These are phyloP conservation scores for Autographa gamma DNA, from an alignment of 2,888 invertebrate species.

Conservation along the genomic window DNA sequence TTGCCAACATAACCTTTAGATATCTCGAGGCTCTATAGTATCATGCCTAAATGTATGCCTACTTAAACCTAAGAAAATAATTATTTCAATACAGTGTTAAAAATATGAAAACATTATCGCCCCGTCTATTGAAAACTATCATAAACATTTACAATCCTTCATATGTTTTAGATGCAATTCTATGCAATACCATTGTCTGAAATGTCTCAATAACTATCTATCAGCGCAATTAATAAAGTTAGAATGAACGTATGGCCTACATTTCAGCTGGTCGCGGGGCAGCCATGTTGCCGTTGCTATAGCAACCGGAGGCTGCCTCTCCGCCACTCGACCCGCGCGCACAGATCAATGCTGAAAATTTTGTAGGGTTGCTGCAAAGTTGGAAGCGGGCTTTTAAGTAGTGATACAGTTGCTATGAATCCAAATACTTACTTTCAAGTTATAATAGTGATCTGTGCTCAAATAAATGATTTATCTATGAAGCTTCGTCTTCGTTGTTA, in stretches of 20 bases:
- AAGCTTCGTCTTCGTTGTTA: neutral
- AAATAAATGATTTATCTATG: neutral
- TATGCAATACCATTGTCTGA: too few species aligned
- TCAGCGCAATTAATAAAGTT: slow-evolving; percentile 8
- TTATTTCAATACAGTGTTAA: neutral
- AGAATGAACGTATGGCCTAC: slow-evolving; percentile 51
- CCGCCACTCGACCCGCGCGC: slow-evolving; percentile 75
- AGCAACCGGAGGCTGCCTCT: slow-evolving; percentile 81
- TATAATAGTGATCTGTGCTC: neutral
- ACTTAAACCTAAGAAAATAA: too few species aligned
- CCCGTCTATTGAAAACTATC: neutral
- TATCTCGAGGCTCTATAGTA: too few species aligned
- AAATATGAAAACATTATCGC: neutral
- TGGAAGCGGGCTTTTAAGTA: too few species aligned
- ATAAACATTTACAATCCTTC: neutral
- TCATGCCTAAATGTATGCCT: too few species aligned
- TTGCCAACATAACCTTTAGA: too few species aligned
- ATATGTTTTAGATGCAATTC: too few species aligned
- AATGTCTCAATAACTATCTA: neutral
- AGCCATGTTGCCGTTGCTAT: slow-evolving; percentile 77
- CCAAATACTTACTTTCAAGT: neutral
- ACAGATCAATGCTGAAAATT: slow-evolving; percentile 83
- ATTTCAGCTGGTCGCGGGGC: slow-evolving; percentile 65
- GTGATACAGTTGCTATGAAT: neutral
- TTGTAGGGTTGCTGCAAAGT: slow-evolving; percentile 72